Percentiles rank a stretch among this genome's conserved stretches.
Conservation (phyloP, 2,113 vertebrate species). For the Engystomops pustulosus region DNA sequence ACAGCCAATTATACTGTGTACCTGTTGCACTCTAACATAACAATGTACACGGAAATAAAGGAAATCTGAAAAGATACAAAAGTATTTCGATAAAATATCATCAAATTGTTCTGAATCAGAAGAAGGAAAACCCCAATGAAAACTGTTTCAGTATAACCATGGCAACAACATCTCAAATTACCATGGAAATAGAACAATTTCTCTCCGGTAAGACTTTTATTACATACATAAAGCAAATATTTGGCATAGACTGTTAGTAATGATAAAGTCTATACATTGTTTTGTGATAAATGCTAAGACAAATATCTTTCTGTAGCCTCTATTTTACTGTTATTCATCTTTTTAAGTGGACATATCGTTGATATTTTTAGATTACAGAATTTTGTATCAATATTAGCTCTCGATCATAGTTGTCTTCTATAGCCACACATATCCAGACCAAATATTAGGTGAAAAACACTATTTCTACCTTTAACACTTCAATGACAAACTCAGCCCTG, state of each 20-base stretch:
- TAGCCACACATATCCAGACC: neutral
- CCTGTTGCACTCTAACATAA: neutral
- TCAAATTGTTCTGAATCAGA: conserved; percentile 49
- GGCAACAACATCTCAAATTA: conserved; percentile 58
- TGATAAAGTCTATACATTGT: conserved; percentile 40
- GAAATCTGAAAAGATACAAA: neutral
- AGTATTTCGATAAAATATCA: conserved; percentile 42
- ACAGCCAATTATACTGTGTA: neutral
- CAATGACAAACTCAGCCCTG: too few species aligned
- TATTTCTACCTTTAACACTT: too few species aligned
- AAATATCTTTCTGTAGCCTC: neutral
- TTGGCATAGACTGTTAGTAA: conserved; percentile 55
- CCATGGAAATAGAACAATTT: conserved; percentile 59
- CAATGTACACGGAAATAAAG: conserved; percentile 22
- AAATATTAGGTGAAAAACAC: neutral
- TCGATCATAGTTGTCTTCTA: neutral
- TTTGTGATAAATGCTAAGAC: conserved; percentile 49
- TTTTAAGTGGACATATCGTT: neutral
- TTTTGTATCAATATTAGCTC: neutral
- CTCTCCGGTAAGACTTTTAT: conserved; percentile 57
- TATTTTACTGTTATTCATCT: neutral
- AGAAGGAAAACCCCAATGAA: conserved; percentile 52
- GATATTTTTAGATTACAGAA: neutral
- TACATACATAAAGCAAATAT: conserved; percentile 57
- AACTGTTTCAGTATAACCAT: conserved; percentile 53